phyloP scores from a whole-genome alignment of 2,797 vertebrate species.

The Xiphorhynchus erythropygius region DNA sequence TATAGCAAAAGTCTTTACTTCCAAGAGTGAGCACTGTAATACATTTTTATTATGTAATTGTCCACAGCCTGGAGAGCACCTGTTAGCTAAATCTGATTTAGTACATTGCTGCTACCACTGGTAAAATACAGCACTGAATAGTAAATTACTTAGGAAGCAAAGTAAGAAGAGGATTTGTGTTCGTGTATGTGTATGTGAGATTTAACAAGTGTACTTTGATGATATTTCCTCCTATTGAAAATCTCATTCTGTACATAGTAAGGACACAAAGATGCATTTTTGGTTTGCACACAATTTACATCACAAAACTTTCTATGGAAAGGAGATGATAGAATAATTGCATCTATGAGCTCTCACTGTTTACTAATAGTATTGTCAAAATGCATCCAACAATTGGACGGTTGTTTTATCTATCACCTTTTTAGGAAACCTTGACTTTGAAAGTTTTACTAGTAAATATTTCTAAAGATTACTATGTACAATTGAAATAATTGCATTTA shows the following conservation, averaged over 20 bases:
- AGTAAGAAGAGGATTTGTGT: not conserved
- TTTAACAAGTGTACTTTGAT: not conserved
- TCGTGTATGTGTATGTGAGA: not conserved
- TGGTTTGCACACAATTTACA: not conserved
- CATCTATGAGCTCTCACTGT: too few species aligned
- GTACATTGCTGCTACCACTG: not conserved
- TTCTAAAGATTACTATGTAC: not conserved
- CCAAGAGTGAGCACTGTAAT: constrained; percentile 47
- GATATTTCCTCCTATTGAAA: not conserved
- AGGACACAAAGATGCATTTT: not conserved
- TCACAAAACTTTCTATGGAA: not conserved
- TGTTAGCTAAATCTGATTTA: constrained; percentile 54
- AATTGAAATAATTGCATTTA: not conserved
- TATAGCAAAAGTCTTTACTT: constrained; percentile 47
- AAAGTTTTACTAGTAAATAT: not conserved
- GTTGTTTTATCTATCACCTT: not conserved
- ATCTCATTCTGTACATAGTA: not conserved
- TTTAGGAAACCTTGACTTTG: not conserved
- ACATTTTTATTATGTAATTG: constrained; percentile 56
- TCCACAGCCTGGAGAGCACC: constrained; percentile 34
- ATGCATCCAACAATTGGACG: not conserved
- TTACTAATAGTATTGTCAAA: not conserved
- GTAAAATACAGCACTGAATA: not conserved
- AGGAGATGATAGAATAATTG: not conserved
- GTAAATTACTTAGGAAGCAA: not conserved